Base-by-base conservation (phyloP, 2,113 vertebrate genomes). In the Micromys minutus region DNA sequence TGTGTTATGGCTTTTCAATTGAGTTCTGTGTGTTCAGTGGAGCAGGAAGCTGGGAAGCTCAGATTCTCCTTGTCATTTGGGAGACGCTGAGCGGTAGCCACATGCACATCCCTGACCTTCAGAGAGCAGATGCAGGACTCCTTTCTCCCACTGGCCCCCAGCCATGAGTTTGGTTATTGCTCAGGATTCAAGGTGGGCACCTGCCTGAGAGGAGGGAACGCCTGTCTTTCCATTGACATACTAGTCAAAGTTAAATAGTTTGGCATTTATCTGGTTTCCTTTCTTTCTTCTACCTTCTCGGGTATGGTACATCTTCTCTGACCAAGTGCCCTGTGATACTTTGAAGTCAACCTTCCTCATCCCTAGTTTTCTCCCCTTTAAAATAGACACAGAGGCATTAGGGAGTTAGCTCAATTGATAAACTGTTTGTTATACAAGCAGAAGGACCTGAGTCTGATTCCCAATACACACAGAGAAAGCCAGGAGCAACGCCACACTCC, bases 1-100 rank as follows among this genome's bases (percentile, higher is more conserved):
- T 92, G 67, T 74, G 76, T 94, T 94, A 88, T 55, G 92, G 72
- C 26, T 74, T 96, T 96, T 95, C 94, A 89, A n/a, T 65, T 95
- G 96, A 97, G 90, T 96, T 93, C 89, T 94, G 81, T 63, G 19
- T 83, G 34, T 89, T 95, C 85, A 76, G 39, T 83, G 65, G 63
- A 94, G 88, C 65, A 86, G 77, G 36, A 80, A 92, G 55, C 61
- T 34, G 84, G 76, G 65, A 87, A 96, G 67, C 84, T 90, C 80
- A 75, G 85, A 81, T 92, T 76, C 87, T 74, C 85, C 85, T 94
- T 71, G 89, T 86, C 90, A 47, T 69, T 88, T 94, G 55, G 76
- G 65, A 96, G 88, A 67, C 59, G 57, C 26, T 65, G 63, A 61
- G 42, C 50, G 45, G 47, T 17, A 55, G 21, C 16, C 80, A 74